A percentile compares a stretch with the other conserved stretches of the same genome.
phyloP scores from a whole-genome alignment of 1,140 invertebrate species.

The Zophobas morio region DNA sequence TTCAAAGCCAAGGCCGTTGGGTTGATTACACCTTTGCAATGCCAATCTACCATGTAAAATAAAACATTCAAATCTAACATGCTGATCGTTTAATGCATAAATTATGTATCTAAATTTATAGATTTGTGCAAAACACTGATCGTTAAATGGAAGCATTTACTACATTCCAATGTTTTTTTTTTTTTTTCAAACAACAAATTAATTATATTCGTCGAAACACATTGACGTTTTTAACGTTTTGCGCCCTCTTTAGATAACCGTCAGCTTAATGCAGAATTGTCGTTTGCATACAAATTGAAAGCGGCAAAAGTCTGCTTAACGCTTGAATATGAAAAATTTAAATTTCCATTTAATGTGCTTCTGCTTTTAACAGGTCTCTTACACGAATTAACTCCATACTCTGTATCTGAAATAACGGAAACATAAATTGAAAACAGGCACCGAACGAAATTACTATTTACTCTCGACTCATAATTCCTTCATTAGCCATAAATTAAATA shows the following conservation, averaged over 20 bases:
- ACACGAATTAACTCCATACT: constrained; percentile 9
- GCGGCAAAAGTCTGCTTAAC: constrained; percentile 28
- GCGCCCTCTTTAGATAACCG: constrained; percentile 26
- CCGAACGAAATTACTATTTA: constrained; percentile 9
- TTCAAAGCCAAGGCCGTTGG: constrained; percentile 31
- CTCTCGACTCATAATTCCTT: not conserved
- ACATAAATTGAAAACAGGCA: not conserved
- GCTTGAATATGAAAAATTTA: constrained; percentile 32
- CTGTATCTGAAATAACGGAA: constrained; percentile 9
- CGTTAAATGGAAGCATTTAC: not conserved
- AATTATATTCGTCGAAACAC: constrained; percentile 10
- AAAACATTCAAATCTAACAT: constrained; percentile 30
- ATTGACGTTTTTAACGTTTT: constrained; percentile 7
- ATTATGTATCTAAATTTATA: constrained; percentile 5
- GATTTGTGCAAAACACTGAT: not conserved
- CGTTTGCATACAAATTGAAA: constrained; percentile 37
- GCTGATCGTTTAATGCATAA: constrained; percentile 28
- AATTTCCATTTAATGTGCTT: constrained; percentile 35
- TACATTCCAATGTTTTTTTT: not conserved
- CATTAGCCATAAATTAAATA: constrained; percentile 22
- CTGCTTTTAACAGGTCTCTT: constrained; percentile 39
- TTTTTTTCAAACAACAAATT: not conserved
- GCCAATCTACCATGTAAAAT: constrained; percentile 32
- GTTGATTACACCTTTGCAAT: constrained; percentile 36
- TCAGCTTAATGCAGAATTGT: constrained; percentile 24